Conservation (phyloP, 2,113 vertebrate species). For the Corapipo altera region DNA sequence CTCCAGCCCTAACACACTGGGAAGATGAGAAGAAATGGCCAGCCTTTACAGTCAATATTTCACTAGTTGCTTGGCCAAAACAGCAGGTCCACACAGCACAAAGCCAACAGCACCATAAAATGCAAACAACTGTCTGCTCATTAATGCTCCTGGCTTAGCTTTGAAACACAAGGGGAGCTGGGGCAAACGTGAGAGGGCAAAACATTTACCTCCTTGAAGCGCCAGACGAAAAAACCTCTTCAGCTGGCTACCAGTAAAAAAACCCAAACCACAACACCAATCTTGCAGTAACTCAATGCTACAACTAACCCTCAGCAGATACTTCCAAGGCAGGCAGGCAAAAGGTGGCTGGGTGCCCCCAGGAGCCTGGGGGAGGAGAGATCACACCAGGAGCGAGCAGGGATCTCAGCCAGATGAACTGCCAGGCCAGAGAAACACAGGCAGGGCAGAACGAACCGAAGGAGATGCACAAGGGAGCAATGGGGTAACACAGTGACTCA, state of each 20-base stretch:
- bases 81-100: background rate
- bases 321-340: background rate
- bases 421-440: background rate
- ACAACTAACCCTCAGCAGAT: background rate
- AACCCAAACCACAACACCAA: background rate
- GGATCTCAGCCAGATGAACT: background rate
- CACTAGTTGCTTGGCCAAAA: background rate
- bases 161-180: background rate
- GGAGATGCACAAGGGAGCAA: background rate
- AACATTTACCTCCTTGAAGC: background rate
- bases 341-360: background rate
- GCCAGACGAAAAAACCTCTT: background rate
- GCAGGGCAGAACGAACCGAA: background rate
- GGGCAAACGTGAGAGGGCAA: background rate
- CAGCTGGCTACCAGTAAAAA: background rate
- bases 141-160: background rate
- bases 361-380: background rate
- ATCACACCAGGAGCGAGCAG: background rate
- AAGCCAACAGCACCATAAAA: background rate
- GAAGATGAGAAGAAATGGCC: background rate
- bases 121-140: background rate
- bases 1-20: fast-evolving
- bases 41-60: background rate
- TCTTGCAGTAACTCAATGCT: background rate
- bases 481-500: background rate